Conservation (phyloP, 1,140 invertebrate genomes). For the Anoplolepis gracilipes region DNA sequence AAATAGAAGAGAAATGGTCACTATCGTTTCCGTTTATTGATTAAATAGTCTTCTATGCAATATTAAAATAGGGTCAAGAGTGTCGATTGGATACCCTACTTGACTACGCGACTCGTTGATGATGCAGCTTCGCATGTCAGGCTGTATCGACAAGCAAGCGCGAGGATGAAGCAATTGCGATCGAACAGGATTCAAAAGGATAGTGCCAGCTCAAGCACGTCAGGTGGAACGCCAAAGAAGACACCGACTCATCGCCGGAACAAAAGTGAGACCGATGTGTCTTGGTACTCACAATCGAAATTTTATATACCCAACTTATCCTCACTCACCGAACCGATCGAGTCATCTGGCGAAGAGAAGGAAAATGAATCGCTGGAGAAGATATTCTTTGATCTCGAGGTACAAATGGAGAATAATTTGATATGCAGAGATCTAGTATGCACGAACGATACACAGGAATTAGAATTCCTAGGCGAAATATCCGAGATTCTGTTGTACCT, state of each 20-base stretch:
- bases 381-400: constrained; percentile 95
- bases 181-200: constrained; percentile 84
- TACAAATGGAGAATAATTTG: constrained; percentile 93
- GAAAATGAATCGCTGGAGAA: constrained; percentile 88
- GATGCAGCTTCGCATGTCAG: constrained; percentile 95
- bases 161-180: constrained; percentile 86
- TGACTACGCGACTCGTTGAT: constrained; percentile 95
- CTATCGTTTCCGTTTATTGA: constrained; percentile 6
- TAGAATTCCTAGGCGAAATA: constrained; percentile 94
- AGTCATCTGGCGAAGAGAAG: constrained; percentile 72
- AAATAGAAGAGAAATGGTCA: neutral
- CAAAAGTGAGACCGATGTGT: constrained; percentile 91
- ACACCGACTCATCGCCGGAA: constrained; percentile 88
- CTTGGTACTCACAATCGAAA: constrained; percentile 87
- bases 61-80: constrained; percentile 90
- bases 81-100: constrained; percentile 95
- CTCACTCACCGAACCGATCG: constrained; percentile 81
- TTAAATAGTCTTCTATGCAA: constrained; percentile 26
- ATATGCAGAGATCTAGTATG: constrained; percentile 90
- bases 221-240: constrained; percentile 85
- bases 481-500: constrained; percentile 94
- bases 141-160: constrained; percentile 91
- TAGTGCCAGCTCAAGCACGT: constrained; percentile 82
- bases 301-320: constrained; percentile 84
- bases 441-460: constrained; percentile 88